Conservation (phyloP, 2,888 invertebrate genomes). For the Xylota sylvarum region DNA sequence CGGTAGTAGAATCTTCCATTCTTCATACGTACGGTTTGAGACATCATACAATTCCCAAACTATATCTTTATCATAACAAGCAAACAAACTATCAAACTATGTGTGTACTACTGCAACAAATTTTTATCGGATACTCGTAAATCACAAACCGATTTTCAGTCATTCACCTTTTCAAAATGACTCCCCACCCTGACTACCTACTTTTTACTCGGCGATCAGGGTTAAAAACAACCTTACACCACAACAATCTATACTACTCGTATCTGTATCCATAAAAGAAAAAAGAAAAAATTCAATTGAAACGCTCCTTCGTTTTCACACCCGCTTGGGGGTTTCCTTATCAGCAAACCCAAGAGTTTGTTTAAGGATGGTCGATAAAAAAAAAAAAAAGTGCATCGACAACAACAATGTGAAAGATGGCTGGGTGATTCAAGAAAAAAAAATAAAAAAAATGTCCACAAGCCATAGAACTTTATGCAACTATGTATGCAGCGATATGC, state of each 20-base stretch:
- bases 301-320: constrained; percentile 19
- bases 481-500: not conserved
- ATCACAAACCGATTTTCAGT: constrained; percentile 65
- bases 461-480: not conserved
- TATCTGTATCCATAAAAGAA: constrained; percentile 42
- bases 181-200: constrained; percentile 20
- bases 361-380: constrained; percentile 55
- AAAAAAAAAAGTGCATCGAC: constrained; percentile 31
- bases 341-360: constrained; percentile 33
- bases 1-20: too few species aligned
- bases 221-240: constrained; percentile 46
- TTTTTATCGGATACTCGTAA: constrained; percentile 64
- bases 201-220: constrained; percentile 36
- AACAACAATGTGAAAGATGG: constrained; percentile 9
- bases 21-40: too few species aligned
- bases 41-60: too few species aligned
- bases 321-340: constrained; percentile 15
- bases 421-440: constrained; percentile 4
- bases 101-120: constrained; percentile 23
- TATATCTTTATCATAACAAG: not conserved
- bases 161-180: constrained; percentile 56
- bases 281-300: constrained; percentile 15
- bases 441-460: constrained; percentile 15
- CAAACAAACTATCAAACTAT: not conserved
- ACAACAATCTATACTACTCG: constrained; percentile 12